A percentile compares a stretch with the other conserved stretches of the same genome.
Conservation (phyloP, 2,888 invertebrate species). For the Lycia hirtaria region DNA sequence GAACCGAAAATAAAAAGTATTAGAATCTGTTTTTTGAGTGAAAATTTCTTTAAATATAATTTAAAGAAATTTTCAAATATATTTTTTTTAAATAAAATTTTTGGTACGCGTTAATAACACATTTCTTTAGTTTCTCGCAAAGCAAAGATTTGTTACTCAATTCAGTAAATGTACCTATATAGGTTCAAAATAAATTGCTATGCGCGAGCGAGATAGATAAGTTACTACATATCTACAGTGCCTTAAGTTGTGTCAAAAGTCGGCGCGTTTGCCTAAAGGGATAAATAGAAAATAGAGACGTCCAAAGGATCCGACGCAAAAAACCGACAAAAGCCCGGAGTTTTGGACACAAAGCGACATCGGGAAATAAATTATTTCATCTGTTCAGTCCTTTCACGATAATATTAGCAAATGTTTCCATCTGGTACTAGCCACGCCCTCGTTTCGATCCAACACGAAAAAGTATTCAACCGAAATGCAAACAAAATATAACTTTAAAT, state of each 20-base stretch:
- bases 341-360: slow-evolving; percentile 83
- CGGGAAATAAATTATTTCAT: slow-evolving; percentile 85
- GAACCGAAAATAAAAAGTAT: too few species aligned
- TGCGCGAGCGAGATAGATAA: too few species aligned
- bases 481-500: slow-evolving; percentile 20
- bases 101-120: too few species aligned
- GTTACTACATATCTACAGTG: too few species aligned
- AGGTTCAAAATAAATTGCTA: too few species aligned
- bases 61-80: too few species aligned
- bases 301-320: slow-evolving; percentile 79
- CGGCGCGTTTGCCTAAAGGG: slow-evolving; percentile 74
- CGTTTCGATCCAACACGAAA: slow-evolving; percentile 60
- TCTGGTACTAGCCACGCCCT: slow-evolving; percentile 82
- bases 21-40: too few species aligned
- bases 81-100: too few species aligned
- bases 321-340: slow-evolving; percentile 78
- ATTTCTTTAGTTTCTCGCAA: too few species aligned
- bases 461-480: slow-evolving; percentile 27
- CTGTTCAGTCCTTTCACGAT: slow-evolving; percentile 83
- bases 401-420: slow-evolving; percentile 86
- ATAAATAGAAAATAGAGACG: slow-evolving; percentile 72
- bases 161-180: too few species aligned
- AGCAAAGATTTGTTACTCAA: too few species aligned
- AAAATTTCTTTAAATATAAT: too few species aligned
- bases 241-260: slow-evolving; percentile 46